Conservation (phyloP, 2,113 vertebrate genomes). For the Sander vitreus region DNA sequence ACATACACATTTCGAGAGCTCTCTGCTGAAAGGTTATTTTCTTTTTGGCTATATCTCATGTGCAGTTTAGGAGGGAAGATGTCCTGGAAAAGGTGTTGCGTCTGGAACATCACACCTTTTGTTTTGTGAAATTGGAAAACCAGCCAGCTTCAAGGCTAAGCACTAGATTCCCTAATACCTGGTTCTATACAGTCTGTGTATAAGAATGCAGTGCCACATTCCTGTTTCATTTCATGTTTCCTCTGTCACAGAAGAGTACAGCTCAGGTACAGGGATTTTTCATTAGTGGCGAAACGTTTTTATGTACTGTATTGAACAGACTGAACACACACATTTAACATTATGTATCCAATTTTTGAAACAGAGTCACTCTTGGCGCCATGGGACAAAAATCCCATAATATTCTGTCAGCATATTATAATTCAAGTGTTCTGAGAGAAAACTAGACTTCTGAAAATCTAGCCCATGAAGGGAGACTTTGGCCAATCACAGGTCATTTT, state of each 20-base stretch:
- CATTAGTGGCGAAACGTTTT: too few species aligned
- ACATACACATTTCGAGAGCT: background rate
- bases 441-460: too few species aligned
- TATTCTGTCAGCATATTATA: too few species aligned
- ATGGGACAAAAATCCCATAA: too few species aligned
- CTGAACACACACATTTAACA: too few species aligned
- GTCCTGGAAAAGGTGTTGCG: conserved; percentile 36
- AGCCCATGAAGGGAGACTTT: too few species aligned
- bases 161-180: background rate
- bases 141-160: conserved; percentile 16
- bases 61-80: conserved; percentile 19
- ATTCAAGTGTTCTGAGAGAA: too few species aligned
- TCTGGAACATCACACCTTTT: conserved; percentile 56
- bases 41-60: conserved; percentile 10
- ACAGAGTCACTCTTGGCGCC: too few species aligned
- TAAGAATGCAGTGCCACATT: background rate
- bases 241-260: too few species aligned
- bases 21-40: background rate
- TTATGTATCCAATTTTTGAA: background rate
- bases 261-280: too few species aligned
- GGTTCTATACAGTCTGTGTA: background rate
- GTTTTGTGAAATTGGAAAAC: conserved; percentile 51
- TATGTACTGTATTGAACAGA: too few species aligned
- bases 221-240: background rate
- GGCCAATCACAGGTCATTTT: too few species aligned